Evolutionary conservation across 2,797 vertebrate species (phyloP).

Genomic region (Fratercula arctica): DNA sequence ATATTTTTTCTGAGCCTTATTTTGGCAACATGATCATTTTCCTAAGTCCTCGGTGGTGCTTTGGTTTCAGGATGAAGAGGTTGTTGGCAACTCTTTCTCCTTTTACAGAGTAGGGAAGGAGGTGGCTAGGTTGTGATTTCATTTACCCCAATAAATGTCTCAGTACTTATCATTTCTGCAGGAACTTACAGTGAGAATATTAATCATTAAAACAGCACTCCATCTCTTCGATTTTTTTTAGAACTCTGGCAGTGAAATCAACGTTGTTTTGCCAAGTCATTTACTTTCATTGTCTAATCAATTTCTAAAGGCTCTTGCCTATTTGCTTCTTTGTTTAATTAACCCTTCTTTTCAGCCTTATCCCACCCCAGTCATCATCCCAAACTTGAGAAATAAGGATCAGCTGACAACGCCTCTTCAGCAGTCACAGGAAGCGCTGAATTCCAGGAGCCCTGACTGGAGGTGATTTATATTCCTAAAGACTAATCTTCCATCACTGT

Average conservation of each 20-base stretch:
- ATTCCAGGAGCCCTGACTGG: slow-evolving; percentile 14
- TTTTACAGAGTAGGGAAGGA: neutral
- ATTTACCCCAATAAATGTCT: neutral
- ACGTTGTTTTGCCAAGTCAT: slow-evolving; percentile 41
- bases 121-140: neutral
- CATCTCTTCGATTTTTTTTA: neutral
- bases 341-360: slow-evolving; percentile 43
- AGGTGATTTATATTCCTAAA: slow-evolving; percentile 44
- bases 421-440: slow-evolving; percentile 6
- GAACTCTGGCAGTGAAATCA: slow-evolving; percentile 24
- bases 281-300: slow-evolving; percentile 61
- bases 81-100: neutral
- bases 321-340: slow-evolving; percentile 64
- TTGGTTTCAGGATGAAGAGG: neutral
- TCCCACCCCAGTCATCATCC: neutral
- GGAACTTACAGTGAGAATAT: neutral
- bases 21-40: neutral
- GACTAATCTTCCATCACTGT: slow-evolving; percentile 27
- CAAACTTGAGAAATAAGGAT: slow-evolving; percentile 11
- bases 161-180: neutral
- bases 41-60: neutral
- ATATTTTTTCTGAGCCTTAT: neutral
- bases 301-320: slow-evolving; percentile 49
- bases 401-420: neutral
- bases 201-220: neutral